A percentile compares a stretch with the other conserved stretches of the same genome.
Conservation (phyloP, 2,797 vertebrate species). For the Manis javanica region DNA sequence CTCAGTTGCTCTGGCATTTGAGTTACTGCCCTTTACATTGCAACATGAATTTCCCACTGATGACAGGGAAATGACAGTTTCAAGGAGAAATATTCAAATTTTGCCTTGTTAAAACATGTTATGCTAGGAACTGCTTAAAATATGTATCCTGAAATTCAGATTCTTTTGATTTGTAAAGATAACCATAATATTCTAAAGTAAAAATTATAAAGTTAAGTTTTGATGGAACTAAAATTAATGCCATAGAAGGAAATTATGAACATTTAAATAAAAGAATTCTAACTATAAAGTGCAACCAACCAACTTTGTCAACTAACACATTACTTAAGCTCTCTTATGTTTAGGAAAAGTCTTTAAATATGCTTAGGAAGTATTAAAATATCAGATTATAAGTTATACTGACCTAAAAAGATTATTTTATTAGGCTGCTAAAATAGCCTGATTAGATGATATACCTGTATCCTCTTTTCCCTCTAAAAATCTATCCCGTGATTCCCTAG, state of each 20-base stretch:
- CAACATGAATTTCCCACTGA: slow-evolving; percentile 21
- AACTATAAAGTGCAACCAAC: slow-evolving; percentile 11
- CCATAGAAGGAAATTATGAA: not conserved
- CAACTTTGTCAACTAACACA: slow-evolving; percentile 9
- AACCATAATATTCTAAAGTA: slow-evolving; percentile 31
- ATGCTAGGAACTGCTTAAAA: not conserved
- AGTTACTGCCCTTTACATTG: not conserved
- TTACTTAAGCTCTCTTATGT: not conserved
- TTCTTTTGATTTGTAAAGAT: slow-evolving; percentile 14
- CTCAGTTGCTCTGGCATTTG: not conserved
- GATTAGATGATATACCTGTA: slow-evolving; percentile 32
- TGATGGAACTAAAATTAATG: slow-evolving; percentile 37
- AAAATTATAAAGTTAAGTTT: slow-evolving; percentile 28
- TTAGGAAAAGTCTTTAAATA: slow-evolving; percentile 56
- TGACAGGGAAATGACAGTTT: not conserved
- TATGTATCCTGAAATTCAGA: slow-evolving; percentile 35
- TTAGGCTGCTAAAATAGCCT: slow-evolving; percentile 44
- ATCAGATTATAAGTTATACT: slow-evolving; percentile 28
- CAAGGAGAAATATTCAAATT: slow-evolving; percentile 23
- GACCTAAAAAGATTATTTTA: slow-evolving; percentile 13
- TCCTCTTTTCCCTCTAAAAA: slow-evolving; percentile 50
- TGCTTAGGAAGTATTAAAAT: not conserved
- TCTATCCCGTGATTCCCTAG: not conserved
- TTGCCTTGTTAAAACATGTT: not conserved
- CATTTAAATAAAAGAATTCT: slow-evolving; percentile 51